Evolutionary conservation across 2,113 vertebrate genomes (phyloP).

Genomic region (Numida meleagris): DNA sequence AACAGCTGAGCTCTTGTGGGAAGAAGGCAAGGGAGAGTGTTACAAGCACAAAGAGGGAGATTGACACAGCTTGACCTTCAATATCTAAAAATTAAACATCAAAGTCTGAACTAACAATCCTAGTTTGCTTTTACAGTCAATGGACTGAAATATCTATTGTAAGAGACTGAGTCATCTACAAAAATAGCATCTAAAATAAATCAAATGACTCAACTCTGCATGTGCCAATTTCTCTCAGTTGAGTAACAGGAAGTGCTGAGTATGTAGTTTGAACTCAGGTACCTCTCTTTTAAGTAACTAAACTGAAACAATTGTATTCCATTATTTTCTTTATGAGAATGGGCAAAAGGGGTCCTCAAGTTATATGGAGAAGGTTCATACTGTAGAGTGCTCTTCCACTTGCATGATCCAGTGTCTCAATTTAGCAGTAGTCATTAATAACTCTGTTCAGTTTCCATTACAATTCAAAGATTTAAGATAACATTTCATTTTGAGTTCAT

Average conservation of each 20-base stretch:
- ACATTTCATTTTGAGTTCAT: background rate
- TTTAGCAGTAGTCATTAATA: background rate
- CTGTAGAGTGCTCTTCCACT: background rate
- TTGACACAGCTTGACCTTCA: background rate
- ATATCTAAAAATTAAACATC: background rate
- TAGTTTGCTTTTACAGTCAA: background rate
- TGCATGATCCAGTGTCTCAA: background rate
- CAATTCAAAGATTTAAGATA: background rate
- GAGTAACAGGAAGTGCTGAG: background rate
- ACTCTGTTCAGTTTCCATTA: background rate
- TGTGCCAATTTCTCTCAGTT: background rate
- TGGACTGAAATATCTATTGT: background rate
- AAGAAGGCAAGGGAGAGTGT: background rate
- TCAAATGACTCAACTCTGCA: background rate
- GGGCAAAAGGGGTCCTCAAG: background rate
- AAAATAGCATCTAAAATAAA: conserved; percentile 16
- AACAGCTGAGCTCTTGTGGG: background rate
- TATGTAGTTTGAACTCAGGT: background rate
- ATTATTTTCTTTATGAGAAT: background rate
- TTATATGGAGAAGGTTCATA: background rate
- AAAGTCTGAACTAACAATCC: background rate
- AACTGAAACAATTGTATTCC: background rate
- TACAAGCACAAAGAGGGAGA: background rate
- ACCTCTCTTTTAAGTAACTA: background rate
- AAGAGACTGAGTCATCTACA: background rate